Evolutionary conservation across 2,888 invertebrate genomes (phyloP).

Genomic region (Euspilapteryx auroguttella): DNA sequence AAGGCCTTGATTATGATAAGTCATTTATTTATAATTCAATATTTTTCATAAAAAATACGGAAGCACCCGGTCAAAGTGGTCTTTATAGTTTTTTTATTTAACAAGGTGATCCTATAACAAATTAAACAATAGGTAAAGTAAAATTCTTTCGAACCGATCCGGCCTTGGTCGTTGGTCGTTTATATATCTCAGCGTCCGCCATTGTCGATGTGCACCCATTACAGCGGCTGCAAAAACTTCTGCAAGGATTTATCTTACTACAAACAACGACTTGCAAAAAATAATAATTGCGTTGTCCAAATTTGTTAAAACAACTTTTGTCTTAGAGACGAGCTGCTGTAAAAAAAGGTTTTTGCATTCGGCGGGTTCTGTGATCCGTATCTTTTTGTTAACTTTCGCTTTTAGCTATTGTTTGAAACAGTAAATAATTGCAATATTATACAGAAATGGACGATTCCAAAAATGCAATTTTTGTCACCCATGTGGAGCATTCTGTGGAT

Average conservation of each 20-base stretch:
- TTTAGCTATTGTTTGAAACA: conserved; percentile 11
- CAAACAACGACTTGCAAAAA: conserved; percentile 8
- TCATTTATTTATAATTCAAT: too few relatives aligned
- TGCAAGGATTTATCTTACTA: conserved; percentile 31
- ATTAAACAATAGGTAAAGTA: not conserved
- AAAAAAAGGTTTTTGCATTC: conserved; percentile 32
- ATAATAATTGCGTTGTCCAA: conserved; percentile 38
- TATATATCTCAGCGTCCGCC: conserved; percentile 22
- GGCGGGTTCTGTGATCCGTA: conserved; percentile 32
- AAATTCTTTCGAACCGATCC: not conserved
- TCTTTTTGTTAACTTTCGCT: conserved; percentile 26
- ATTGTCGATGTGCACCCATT: conserved; percentile 17
- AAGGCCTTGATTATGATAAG: too few relatives aligned
- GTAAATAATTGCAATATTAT: too few relatives aligned
- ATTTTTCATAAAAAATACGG: too few relatives aligned
- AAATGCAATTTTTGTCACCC: too few relatives aligned
- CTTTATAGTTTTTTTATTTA: too few relatives aligned
- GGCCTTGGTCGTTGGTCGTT: conserved; percentile 12
- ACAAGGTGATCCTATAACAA: not conserved
- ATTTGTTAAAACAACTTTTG: conserved; percentile 35
- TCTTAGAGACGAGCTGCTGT: conserved; percentile 35
- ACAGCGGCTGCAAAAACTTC: conserved; percentile 30
- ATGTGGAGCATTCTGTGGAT: too few relatives aligned
- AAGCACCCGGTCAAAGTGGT: too few relatives aligned
- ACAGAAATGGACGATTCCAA: too few relatives aligned